Evolutionary conservation across 1,140 invertebrate genomes (phyloP).

Genomic region (Mya arenaria): DNA sequence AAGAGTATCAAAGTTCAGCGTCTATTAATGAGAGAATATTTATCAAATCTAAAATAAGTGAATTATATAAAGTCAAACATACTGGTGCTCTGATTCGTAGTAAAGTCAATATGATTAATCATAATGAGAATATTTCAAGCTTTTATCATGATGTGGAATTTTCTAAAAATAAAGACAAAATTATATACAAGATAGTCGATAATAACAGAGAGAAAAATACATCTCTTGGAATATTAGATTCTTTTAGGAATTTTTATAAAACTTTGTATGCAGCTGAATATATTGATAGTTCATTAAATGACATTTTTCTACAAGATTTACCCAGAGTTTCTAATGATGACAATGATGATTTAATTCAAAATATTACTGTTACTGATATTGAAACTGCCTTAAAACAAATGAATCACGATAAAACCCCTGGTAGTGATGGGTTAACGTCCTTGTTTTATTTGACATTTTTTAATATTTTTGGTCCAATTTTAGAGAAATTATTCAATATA

Average conservation of each 20-base stretch:
- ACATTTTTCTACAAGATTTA: constrained; percentile 58
- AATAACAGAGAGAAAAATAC: constrained; percentile 7
- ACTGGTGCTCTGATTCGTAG: constrained; percentile 35
- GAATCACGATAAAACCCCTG: constrained; percentile 60
- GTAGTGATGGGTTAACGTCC: constrained; percentile 60
- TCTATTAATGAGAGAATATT: constrained; percentile 5
- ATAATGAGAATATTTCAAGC: constrained; percentile 49
- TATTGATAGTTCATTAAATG: constrained; percentile 34
- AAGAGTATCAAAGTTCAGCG: constrained; percentile 37
- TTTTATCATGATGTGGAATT: constrained; percentile 57
- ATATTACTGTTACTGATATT: constrained; percentile 53
- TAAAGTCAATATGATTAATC: constrained; percentile 50
- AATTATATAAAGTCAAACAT: constrained; percentile 33
- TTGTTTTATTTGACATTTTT: constrained; percentile 64
- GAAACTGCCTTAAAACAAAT: constrained; percentile 39
- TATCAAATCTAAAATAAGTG: constrained; percentile 48
- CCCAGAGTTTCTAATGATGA: constrained; percentile 34
- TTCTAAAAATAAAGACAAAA: constrained; percentile 42
- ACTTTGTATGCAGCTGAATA: constrained; percentile 56
- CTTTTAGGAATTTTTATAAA: constrained; percentile 59
- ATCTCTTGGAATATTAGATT: constrained; percentile 48
- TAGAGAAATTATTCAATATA: constrained; percentile 42
- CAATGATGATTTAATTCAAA: constrained; percentile 33
- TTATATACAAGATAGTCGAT: constrained; percentile 26
- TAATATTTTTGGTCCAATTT: constrained; percentile 48